Base-by-base conservation (phyloP, 2,113 vertebrate genomes). In the Colinus virginianus region DNA sequence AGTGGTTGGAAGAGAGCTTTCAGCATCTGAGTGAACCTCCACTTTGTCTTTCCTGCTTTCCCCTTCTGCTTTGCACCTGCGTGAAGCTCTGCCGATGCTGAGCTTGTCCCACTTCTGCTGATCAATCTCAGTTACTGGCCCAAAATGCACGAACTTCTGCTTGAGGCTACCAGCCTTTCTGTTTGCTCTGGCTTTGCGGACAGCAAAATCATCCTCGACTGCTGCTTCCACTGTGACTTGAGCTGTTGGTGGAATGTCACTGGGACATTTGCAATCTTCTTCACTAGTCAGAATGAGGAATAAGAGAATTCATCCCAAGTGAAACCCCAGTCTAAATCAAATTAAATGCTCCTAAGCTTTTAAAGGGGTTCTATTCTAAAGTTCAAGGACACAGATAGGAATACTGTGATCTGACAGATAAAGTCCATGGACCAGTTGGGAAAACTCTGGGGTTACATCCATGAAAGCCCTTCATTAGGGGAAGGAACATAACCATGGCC, bases 51-150 rank as follows among this genome's bases (percentile, higher is more conserved):
- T 78, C 82, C 87, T 40, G 64, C 67, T 43, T 88, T 84, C 95
- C 82, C 97, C 97, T 96, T 97, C 96, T 84, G 88, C 87, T 82
- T 87, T 83, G 26, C 83, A 79, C 88, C 86, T 95, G 16, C 95
- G 83, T 56, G 91, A 94, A 59, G 95, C 63, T 94, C 94, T 97
- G 93, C 98, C 97, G 88, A 98, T 96, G 95, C 98, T 97, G 13
- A 98, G 96, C 79, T 97, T 98, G 97, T 98, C 98, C 98, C 98
- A 98, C 32, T 80, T 97, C 90, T 98, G 96, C 77, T 98, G 98
- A 86, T 98, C 98, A 97, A 99, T 99, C 97, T 99, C 98, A 90
- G 99, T 99, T 95, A 99, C 99, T 7, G 98, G 98, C 90, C 99
- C 99, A 96, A 99, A 99, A 97, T 98, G 99, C 95, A 99, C 99